Conservation (phyloP, 2,797 vertebrate genomes). For the Brachymystax lenok region DNA sequence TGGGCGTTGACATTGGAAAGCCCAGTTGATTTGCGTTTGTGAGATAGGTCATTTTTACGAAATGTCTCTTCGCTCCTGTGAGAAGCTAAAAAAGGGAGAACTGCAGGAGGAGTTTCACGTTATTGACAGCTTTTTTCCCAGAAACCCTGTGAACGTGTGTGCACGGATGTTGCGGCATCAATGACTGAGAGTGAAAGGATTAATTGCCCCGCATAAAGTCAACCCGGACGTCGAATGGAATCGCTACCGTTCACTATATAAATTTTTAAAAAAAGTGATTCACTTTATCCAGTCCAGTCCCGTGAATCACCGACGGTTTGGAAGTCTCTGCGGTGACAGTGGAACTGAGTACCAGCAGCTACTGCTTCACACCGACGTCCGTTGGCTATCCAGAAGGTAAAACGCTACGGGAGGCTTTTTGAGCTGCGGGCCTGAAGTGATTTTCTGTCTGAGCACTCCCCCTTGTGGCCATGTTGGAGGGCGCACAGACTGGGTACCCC, state of each 20-base stretch:
- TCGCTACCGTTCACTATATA: no score
- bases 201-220: no score
- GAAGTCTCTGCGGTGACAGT: no score
- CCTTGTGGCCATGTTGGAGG: conserved; percentile 19
- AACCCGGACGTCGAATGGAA: no score
- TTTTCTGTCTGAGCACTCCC: conserved; percentile 16
- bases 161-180: conserved; percentile 13
- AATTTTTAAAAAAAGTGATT: conserved; percentile 13
- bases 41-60: no score
- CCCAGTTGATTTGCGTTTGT: conserved; percentile 21
- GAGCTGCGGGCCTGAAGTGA: conserved; percentile 11
- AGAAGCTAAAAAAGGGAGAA: conserved; percentile 17
- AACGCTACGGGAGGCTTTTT: neutral
- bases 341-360: no score
- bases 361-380: no score
- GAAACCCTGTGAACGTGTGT: conserved; percentile 11
- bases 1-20: conserved; percentile 21
- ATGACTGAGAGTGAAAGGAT: no score
- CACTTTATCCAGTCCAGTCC: conserved; percentile 27
- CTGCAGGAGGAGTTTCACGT: conserved; percentile 24
- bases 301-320: neutral
- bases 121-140: conserved; percentile 25
- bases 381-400: no score
- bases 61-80: no score
- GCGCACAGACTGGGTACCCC: conserved; percentile 14